phyloP scores from a whole-genome alignment of 2,113 vertebrate genomes.

The Eudorcas thomsonii region DNA sequence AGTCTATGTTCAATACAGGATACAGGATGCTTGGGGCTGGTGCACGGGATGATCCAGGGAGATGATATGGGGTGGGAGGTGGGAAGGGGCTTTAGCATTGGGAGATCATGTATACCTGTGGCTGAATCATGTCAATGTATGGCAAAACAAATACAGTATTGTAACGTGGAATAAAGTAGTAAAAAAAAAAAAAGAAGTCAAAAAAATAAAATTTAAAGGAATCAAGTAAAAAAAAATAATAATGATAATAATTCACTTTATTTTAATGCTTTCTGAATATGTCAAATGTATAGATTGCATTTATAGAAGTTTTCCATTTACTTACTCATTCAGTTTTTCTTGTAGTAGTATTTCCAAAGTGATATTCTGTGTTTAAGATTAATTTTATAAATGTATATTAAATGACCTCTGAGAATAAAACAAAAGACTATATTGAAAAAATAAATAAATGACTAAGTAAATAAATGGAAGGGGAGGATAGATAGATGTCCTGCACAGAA shows the following conservation, averaged over 20 bases:
- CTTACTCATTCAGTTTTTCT: background rate
- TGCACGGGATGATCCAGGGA: too few relatives aligned
- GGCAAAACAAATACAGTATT: too few relatives aligned
- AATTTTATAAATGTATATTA: background rate
- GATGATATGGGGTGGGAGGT: too few relatives aligned
- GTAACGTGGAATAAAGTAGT: too few relatives aligned
- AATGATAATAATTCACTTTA: background rate
- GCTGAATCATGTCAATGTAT: too few relatives aligned
- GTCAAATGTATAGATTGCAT: background rate
- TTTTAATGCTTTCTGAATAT: background rate
- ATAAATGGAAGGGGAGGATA: background rate
- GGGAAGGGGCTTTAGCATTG: too few relatives aligned
- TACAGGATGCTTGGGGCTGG: too few relatives aligned
- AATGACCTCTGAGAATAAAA: background rate
- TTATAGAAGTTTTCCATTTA: background rate
- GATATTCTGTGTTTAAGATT: background rate
- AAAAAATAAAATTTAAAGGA: too few relatives aligned
- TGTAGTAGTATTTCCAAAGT: background rate
- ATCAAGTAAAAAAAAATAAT: background rate
- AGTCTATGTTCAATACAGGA: too few relatives aligned
- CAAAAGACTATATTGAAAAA: background rate
- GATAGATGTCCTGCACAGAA: background rate
- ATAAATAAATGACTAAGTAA: background rate
- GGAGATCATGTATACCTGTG: too few relatives aligned
- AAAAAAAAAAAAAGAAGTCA: too few relatives aligned